Conservation (phyloP, 2,113 vertebrate genomes). For the Charina bottae region DNA sequence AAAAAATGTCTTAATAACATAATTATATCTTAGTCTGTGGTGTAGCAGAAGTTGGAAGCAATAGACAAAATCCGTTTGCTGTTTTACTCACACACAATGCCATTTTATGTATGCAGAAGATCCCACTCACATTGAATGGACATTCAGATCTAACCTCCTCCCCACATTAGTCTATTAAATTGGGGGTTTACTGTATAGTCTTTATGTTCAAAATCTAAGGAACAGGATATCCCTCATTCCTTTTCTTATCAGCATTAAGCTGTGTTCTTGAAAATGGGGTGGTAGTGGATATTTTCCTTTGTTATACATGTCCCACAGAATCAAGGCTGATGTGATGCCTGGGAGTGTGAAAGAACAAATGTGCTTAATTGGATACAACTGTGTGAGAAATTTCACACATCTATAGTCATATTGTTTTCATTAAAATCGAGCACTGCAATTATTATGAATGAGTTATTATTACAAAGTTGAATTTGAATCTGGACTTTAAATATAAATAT, state of each 20-base stretch:
- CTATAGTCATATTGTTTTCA: neutral
- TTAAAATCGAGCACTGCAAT: neutral
- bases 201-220: neutral
- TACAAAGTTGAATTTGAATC: neutral
- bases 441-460: neutral
- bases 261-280: neutral
- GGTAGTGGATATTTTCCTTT: neutral
- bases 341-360: neutral
- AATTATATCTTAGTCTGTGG: neutral
- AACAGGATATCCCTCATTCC: neutral
- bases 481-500: neutral
- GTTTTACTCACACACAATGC: neutral
- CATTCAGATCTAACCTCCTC: neutral
- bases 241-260: neutral
- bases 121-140: neutral
- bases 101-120: neutral
- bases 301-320: neutral
- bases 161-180: neutral
- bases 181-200: neutral
- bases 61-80: neutral
- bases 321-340: neutral
- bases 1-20: neutral
- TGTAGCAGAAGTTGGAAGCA: neutral
- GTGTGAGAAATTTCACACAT: neutral
- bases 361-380: neutral